These are phyloP conservation scores for Pachliopta kotzebuea DNA, from an alignment of 2,888 invertebrate genomes.

Conservation along the genomic window DNA sequence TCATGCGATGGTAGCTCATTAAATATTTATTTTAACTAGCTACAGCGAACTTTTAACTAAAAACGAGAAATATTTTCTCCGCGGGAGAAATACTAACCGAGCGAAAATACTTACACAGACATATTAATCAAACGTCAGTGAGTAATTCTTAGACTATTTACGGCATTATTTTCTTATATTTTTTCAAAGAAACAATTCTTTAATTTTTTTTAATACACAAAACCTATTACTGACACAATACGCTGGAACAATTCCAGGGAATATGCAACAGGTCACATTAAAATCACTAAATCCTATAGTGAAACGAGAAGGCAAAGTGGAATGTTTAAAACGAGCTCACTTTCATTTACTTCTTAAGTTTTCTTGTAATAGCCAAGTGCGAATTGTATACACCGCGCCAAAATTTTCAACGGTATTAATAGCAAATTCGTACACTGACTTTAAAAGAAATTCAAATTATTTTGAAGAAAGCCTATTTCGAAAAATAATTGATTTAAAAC, in stretches of 20 bases:
- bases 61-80: too few species aligned
- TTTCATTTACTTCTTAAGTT: conserved; percentile 30
- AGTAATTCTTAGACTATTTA: too few species aligned
- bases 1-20: too few species aligned
- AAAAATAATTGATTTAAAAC: too few species aligned
- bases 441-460: background rate
- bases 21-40: too few species aligned
- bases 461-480: background rate
- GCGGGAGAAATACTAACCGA: too few species aligned
- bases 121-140: too few species aligned
- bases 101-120: too few species aligned
- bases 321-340: conserved; percentile 24
- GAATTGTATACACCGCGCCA: conserved; percentile 21
- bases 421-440: conserved; percentile 3
- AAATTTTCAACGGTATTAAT: conserved; percentile 19
- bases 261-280: conserved; percentile 31
- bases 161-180: background rate
- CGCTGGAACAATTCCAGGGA: conserved; percentile 30
- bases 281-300: conserved; percentile 30
- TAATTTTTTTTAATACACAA: conserved; percentile 12
- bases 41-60: too few species aligned
- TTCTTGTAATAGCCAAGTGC: conserved; percentile 26
- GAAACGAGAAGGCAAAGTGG: conserved; percentile 24
- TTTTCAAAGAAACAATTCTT: background rate
- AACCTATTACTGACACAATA: conserved; percentile 26